phyloP scores from a whole-genome alignment of 2,888 invertebrate genomes.

The Notocelia uddmanniana region DNA sequence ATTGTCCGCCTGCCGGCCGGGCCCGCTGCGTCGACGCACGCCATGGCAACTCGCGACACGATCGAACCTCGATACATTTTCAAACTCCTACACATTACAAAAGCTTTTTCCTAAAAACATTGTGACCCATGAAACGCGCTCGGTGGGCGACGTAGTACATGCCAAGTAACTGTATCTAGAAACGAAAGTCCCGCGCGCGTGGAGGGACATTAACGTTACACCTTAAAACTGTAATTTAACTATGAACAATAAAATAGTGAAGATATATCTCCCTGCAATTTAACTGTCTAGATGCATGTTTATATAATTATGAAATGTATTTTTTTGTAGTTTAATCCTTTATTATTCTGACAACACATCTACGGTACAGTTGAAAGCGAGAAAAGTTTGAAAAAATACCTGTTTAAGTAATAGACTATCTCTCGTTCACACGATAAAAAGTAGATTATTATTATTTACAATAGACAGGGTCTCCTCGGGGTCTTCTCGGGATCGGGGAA shows the following conservation, averaged over 20 bases:
- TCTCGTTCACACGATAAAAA: slow-evolving; percentile 85
- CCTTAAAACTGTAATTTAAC: slow-evolving; percentile 79
- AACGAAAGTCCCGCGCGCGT: slow-evolving; percentile 70
- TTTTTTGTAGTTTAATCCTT: slow-evolving; percentile 81
- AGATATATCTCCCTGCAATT: slow-evolving; percentile 83
- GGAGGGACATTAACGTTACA: slow-evolving; percentile 67
- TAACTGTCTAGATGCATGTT: slow-evolving; percentile 82
- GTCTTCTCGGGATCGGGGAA: slow-evolving; percentile 54
- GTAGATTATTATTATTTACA: slow-evolving; percentile 84
- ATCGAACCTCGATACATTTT: slow-evolving; percentile 55
- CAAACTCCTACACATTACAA: slow-evolving; percentile 57
- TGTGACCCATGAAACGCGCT: slow-evolving; percentile 62
- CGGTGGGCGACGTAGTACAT: slow-evolving; percentile 55
- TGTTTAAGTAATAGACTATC: slow-evolving; percentile 84
- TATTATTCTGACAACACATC: slow-evolving; percentile 85
- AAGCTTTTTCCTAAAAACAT: slow-evolving; percentile 67
- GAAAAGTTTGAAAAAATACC: slow-evolving; percentile 85
- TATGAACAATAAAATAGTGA: slow-evolving; percentile 84
- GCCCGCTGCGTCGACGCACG: slow-evolving; percentile 56
- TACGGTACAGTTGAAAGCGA: slow-evolving; percentile 86
- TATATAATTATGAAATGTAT: slow-evolving; percentile 82
- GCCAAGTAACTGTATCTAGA: slow-evolving; percentile 67
- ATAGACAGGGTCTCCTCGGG: slow-evolving; percentile 71
- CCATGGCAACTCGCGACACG: slow-evolving; percentile 58
- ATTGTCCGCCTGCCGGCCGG: slow-evolving; percentile 60